Evolutionary conservation across 2,113 vertebrate species (phyloP).

Genomic region (Setophaga kirtlandii): DNA sequence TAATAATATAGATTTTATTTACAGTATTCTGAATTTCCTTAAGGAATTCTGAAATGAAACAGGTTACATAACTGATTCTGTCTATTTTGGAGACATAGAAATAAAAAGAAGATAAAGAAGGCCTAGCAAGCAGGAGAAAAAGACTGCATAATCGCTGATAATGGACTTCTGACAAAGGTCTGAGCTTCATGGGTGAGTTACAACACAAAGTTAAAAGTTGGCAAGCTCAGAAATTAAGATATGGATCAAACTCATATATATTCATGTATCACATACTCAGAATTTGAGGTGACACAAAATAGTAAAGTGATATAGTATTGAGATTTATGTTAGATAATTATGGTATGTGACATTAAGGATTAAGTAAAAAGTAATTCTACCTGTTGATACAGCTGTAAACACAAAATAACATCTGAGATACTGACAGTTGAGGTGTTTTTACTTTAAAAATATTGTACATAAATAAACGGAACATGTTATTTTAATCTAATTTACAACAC

Average conservation of each 20-base stretch:
- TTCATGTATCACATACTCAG: background rate
- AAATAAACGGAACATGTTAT: background rate
- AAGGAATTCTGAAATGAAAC: background rate
- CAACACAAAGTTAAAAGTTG: background rate
- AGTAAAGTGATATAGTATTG: background rate
- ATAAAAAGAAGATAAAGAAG: background rate
- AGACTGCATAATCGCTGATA: background rate
- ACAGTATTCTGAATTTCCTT: background rate
- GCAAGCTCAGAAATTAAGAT: background rate
- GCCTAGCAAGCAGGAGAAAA: background rate
- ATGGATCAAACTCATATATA: background rate
- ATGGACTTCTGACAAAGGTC: background rate
- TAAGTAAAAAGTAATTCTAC: background rate
- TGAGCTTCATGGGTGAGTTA: background rate
- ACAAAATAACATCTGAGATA: background rate
- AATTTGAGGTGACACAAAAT: background rate
- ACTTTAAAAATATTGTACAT: background rate
- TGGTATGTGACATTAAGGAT: background rate
- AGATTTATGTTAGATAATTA: background rate
- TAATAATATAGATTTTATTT: background rate
- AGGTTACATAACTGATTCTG: background rate
- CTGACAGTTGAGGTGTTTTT: background rate
- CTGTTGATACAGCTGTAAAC: background rate
- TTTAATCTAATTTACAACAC: background rate
- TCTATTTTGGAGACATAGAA: background rate